Base-by-base conservation (phyloP, 92 coral and sea anemone species). In the Isaurus tuberculatus region DNA sequence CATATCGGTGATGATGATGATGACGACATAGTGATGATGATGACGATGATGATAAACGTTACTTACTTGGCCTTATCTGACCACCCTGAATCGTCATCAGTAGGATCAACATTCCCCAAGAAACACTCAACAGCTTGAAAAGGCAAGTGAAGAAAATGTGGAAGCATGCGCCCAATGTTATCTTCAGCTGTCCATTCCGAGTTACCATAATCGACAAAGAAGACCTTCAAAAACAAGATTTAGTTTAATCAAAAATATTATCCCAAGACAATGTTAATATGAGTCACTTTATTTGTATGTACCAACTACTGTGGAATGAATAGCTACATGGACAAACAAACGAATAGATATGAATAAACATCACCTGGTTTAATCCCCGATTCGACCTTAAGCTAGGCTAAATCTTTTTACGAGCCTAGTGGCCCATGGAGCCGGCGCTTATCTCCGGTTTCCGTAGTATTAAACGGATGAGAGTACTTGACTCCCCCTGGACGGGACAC, bases 101-200 rank as follows among this genome's bases (percentile, higher is more conserved):
- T 22, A 14, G 98, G 93, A 61, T 88, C 92, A 44, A 94, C 94
- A 79, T 95, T 94, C 1, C 94, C 98, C 10, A 95, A 87, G 88
- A 90, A 93, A 71, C 98, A 95, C 86, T 95, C 98, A 67, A 95
- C 87, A 1, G 98, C 95, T 90, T 94, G 98, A 27, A 95, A 95
- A 8, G 98, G 98, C 66, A 95, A 55, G 75, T 95, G 98, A 9
- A 95, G 98, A 72, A 95, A 95, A 85, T 95, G 98, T 55, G 98
- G 98, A 70, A 95, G 91, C 89, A 95, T 93, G 92, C 92, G 98
- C 88, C 89, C 89, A 36, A 95, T 83, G 84, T 90, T 71, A 34
- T 34, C 63, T 82, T 88, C 95, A 70, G 87, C 88, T 65, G 92
- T 88, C 95, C 98, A 94, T 77, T 94, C 98, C 1, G 93, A 83